Percentiles rank a stretch among this genome's conserved stretches.
These are phyloP conservation scores for Atrina japonica DNA, from an alignment of 2,888 invertebrate species.

Conservation along the genomic window DNA sequence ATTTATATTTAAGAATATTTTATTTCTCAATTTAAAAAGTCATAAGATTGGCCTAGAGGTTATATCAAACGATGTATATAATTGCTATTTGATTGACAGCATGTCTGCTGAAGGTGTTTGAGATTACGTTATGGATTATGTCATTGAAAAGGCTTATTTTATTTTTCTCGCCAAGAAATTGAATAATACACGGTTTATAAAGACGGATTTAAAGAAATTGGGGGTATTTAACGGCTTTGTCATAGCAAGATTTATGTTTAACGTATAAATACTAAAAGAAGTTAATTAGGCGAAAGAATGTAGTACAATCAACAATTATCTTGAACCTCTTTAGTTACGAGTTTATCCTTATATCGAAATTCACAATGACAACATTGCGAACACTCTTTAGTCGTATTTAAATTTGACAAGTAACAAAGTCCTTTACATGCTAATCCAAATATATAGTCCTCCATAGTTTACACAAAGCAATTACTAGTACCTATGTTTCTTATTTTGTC, in stretches of 20 bases:
- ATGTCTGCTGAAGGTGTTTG: background rate
- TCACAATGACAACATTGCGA: no score
- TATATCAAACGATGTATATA: background rate
- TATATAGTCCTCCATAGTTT: no score
- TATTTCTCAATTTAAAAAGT: no score
- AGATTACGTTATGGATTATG: background rate
- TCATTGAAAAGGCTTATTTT: background rate
- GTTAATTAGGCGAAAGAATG: constrained; percentile 19
- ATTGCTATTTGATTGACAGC: constrained; percentile 16
- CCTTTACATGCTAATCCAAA: no score
- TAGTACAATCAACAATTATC: background rate
- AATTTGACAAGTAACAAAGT: no score
- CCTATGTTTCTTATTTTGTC: no score
- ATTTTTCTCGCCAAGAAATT: background rate
- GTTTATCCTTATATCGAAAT: background rate
- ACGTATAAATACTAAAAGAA: constrained; percentile 4
- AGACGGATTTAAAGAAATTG: background rate
- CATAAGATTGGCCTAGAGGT: background rate
- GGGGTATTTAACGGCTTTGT: constrained; percentile 7
- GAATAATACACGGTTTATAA: background rate
- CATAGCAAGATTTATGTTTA: background rate
- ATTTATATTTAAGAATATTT: no score
- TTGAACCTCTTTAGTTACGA: background rate
- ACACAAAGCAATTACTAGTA: no score
- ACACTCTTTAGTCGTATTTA: no score